A percentile compares a stretch with the other conserved stretches of the same genome.
These are phyloP conservation scores for Cinara cedri DNA, from an alignment of 2,888 invertebrate genomes.

Conservation along the genomic window DNA sequence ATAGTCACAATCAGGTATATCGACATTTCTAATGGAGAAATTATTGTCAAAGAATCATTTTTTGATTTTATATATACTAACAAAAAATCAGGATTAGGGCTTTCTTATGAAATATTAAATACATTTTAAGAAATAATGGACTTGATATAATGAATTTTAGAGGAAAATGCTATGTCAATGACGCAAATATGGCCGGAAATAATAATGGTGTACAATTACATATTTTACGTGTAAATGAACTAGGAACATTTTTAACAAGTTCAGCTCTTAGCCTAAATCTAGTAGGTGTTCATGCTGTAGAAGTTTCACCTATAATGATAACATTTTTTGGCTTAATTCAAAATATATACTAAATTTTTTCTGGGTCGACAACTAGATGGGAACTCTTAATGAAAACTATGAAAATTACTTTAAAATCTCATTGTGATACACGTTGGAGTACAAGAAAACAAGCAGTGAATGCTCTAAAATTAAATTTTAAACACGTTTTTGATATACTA, in stretches of 20 bases:
- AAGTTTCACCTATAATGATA: background rate
- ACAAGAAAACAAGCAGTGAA: too few relatives aligned
- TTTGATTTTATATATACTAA: conserved; percentile 15
- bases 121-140: conserved; percentile 3
- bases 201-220: conserved; percentile 27
- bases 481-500: too few relatives aligned
- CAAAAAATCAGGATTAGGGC: background rate
- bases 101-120: conserved; percentile 13
- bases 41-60: conserved; percentile 13
- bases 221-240: conserved; percentile 20
- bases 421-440: too few relatives aligned
- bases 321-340: too few relatives aligned
- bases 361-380: too few relatives aligned
- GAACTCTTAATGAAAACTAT: too few relatives aligned
- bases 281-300: background rate
- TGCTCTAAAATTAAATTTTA: too few relatives aligned
- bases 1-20: conserved; percentile 25
- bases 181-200: background rate
- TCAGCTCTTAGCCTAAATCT: conserved; percentile 6
- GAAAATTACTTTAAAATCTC: too few relatives aligned
- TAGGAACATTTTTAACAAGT: conserved; percentile 12
- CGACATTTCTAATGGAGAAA: conserved; percentile 7
- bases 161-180: background rate
- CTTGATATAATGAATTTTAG: background rate
- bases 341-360: too few relatives aligned